phyloP scores from a whole-genome alignment of 2,113 vertebrate genomes.

The Aegithalos caudatus region DNA sequence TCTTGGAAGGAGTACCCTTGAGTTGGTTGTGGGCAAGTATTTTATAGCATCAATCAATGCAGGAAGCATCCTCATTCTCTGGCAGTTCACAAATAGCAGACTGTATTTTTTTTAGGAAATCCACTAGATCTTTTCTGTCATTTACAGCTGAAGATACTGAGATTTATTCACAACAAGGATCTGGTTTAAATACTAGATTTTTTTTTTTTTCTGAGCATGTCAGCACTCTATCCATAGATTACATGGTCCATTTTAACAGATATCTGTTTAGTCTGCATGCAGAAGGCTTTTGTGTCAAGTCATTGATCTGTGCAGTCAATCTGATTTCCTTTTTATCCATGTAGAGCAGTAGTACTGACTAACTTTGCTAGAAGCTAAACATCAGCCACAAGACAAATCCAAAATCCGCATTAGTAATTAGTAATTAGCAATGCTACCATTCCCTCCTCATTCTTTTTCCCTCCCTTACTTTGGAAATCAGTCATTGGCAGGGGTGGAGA shows the following conservation, averaged over 20 bases:
- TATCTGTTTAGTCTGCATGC: neutral
- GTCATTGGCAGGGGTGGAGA: neutral
- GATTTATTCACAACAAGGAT: neutral
- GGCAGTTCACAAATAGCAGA: conserved; percentile 1
- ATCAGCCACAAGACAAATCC: neutral
- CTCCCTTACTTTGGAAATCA: neutral
- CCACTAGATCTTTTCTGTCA: conserved; percentile 26
- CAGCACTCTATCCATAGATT: neutral
- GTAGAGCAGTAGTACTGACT: neutral
- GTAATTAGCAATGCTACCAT: neutral
- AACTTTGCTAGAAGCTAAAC: conserved; percentile 26
- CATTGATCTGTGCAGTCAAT: conserved; percentile 24
- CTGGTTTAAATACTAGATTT: neutral
- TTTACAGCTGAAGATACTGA: neutral
- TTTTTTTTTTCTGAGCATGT: neutral
- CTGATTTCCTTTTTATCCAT: neutral
- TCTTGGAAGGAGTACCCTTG: conserved; percentile 62
- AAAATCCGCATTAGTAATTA: neutral
- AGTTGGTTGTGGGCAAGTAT: conserved; percentile 57
- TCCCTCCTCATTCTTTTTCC: neutral
- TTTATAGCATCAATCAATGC: conserved; percentile 46
- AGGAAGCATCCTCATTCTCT: conserved; percentile 24
- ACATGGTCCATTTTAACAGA: neutral
- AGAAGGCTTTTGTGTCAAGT: neutral
- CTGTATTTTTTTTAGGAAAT: conserved; percentile 34